Base-by-base conservation (phyloP, 2,113 vertebrate species). In the Mustela lutreola region DNA sequence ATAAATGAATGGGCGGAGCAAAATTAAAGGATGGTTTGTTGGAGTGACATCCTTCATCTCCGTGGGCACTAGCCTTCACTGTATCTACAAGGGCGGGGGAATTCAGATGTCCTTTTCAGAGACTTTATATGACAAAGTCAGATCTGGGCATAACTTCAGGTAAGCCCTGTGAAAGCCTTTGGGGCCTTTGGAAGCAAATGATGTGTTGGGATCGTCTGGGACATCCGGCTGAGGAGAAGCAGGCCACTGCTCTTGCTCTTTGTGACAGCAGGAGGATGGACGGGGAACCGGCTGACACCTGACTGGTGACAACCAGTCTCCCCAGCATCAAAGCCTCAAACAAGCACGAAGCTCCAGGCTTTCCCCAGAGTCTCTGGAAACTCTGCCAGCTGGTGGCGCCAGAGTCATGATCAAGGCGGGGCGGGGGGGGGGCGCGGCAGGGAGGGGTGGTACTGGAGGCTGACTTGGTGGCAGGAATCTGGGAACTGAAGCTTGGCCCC, bases 401-500 rank as follows among this genome's bases (percentile, higher is more conserved):
- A 7, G 82, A 39, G 42, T 33, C 1, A 2, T n/a, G 60, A n/a
- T 73, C 75, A 62, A 19, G 62, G 42, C 42, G 42, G 42, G 42
- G 42, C 4, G 42, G 42, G 42, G 4, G 42, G 42, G 42, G 42
- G 42, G 42, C 4, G 39, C 39, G 39, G 39, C 39, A 28, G 84
- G 11, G 8, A 67, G 62, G 60, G 58, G 42, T n/a, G 31, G 76
- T 53, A 24, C 4, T n/a, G 53, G 71, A 70, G 81, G 76, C 71
- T 36, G 70, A 56, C 50, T 79, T 82, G 18, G 63, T 42, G 83
- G 73, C 67, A 76, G 96, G 87, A 76, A 75, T 39, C 97, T 81
- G 76, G 96, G 86, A 90, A 82, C 83, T 96, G 88, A 91, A 91
- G 78, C 79, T 80, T 39, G 81, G 42, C 36, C 78, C n/a, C 53